Base-by-base conservation (phyloP, 2,888 invertebrate species). In the Stenodera caucasica region DNA sequence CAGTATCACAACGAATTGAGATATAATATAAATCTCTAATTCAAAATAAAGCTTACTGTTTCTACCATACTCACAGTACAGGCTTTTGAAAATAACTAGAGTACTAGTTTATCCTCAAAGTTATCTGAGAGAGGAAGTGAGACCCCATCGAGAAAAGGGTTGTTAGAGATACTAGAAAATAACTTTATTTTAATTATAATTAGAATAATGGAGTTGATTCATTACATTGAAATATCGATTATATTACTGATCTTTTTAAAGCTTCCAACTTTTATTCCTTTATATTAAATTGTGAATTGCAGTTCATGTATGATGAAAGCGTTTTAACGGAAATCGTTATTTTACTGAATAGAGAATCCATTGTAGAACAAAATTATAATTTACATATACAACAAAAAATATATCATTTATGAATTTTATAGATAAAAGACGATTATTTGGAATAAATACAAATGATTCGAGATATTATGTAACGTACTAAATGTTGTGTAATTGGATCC, bases 401-500 rank as follows among this genome's bases (percentile, higher is more conserved):
- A 37, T 11, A 52, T 21, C 8, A 30, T 1, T 7, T 30, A 30
- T 15, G 4, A 21, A 21, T 9, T 2, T 12, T 18, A 5, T 12
- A 26, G 5, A 9, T 21, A 12, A 21, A 45, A 21, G 9, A 21
- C 1, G 3, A 5, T 3, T 45, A 2, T 9, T 45, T 11, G 50
- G 57, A 37, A 53, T 56, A 59, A 61, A 60, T 33, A 51, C 30
- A 57, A 56, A 59, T 33, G 51, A 62, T 57, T 57, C 57, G 57
- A 60, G 54, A 50, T 50, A 61, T 61, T 57, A 35, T 61, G 49
- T 63, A 57, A 57, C 11, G 58, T 53, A 63, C 65, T 67, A 67
- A 67, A 65, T 64, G 65, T 65, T 67, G 61, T 62, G 64, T 64
- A 67, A 65, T 67, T 65, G 65, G 62, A 60, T 61, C 61, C 50